Evolutionary conservation across 2,888 invertebrate species (phyloP).

Genomic region (Parnassius apollo): DNA sequence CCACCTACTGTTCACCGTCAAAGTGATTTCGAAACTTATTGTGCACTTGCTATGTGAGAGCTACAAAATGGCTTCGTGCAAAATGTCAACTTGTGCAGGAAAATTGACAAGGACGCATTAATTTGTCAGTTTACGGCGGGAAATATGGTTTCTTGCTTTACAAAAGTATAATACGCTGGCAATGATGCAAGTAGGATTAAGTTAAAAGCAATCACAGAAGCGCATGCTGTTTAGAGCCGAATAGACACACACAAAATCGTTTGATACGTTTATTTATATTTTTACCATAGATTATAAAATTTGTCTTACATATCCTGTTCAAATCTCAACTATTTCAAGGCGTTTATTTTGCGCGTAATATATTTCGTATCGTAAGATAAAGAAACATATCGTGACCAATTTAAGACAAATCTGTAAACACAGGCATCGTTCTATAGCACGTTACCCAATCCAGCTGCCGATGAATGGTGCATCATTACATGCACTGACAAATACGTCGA

Average conservation of each 20-base stretch:
- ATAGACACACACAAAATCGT: too few relatives aligned
- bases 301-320: too few relatives aligned
- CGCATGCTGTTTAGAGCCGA: too few relatives aligned
- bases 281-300: too few relatives aligned
- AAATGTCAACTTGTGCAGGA: slow-evolving; percentile 26
- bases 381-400: slow-evolving; percentile 15
- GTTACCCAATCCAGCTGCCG: slow-evolving; percentile 13
- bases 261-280: too few relatives aligned
- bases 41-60: slow-evolving; percentile 23
- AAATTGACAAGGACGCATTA: slow-evolving; percentile 25
- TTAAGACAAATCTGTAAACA: slow-evolving; percentile 2
- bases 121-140: slow-evolving; percentile 25
- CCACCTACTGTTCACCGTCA: slow-evolving; percentile 18
- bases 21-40: slow-evolving; percentile 26
- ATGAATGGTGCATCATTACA: slow-evolving; percentile 23
- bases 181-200: not conserved
- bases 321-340: too few relatives aligned
- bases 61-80: slow-evolving; percentile 17
- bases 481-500: slow-evolving; percentile 9
- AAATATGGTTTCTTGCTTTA: slow-evolving; percentile 21
- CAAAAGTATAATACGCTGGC: not conserved
- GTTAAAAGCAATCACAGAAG: too few relatives aligned
- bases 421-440: slow-evolving; percentile 6
- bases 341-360: too few relatives aligned
- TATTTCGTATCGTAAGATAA: not conserved